Base-by-base conservation (phyloP, 2,797 vertebrate species). In the Schizopygopsis pylzovi region DNA sequence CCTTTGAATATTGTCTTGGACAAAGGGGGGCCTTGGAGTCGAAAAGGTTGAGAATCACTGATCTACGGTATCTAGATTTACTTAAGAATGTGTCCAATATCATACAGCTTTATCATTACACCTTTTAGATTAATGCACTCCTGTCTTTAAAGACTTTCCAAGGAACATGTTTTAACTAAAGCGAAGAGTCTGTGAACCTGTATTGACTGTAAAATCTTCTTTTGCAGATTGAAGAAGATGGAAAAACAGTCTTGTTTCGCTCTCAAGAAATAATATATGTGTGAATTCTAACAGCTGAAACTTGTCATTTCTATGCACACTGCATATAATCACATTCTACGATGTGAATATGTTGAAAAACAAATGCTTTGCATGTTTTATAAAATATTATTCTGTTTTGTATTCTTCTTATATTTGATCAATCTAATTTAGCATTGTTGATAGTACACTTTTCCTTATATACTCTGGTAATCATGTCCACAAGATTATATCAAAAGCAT, bases 191-290 rank as follows among this genome's bases (percentile, higher is more conserved):
- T 84, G 22, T 87, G 13, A 71, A 85, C 28, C 72, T 43, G 8
- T 82, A 15, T 9, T 84, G 18, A 87, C 75, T 80, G 45, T 79
- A 77, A 67, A 37, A 15, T 80, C 68, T 72, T 87, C 37, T 83
- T 78, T 89, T 89, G 28, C 87, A 89, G 89, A 86, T 81, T 49
- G 76, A 47, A 61, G 84, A 85, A 54, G 68, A 81, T 12, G 86
- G 73, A 86, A 49, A 54, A 54, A 82, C 54, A 13, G 43, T 54
- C 25, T n/a, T 86, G 61, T 54, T 85, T 39, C 61, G 2, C 20
- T 61, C n/a, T 75, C 59, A 56, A 59, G 18, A 86, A 54, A 6
- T 47, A 79, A 85, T 78, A 56, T 59, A 22, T 25, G 12, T 67
- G 59, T 78, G 45, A 78, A 33, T n/a, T 47, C 56, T 37, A 37